Percentiles rank a stretch among this genome's conserved stretches.
These are phyloP conservation scores for Leptinotarsa haldemani DNA, from an alignment of 2,888 invertebrate species.

Conservation along the genomic window DNA sequence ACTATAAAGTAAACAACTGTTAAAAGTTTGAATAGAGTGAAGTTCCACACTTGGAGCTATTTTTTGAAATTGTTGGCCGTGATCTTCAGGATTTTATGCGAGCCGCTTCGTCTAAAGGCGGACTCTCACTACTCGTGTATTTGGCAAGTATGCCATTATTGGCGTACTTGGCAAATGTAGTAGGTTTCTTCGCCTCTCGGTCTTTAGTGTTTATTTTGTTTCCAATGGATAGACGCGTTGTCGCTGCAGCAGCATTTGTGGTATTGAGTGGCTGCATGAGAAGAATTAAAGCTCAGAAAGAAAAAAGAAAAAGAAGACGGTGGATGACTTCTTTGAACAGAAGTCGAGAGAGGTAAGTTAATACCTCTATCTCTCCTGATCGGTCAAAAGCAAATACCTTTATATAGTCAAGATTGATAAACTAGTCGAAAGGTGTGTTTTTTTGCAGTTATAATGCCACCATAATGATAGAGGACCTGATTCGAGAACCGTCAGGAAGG, in stretches of 20 bases:
- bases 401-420: constrained; percentile 9
- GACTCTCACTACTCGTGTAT: too few species aligned
- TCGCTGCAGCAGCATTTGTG: constrained; percentile 5
- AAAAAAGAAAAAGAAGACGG: not conserved
- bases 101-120: too few species aligned
- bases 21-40: too few species aligned
- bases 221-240: too few species aligned
- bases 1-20: too few species aligned
- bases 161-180: too few species aligned
- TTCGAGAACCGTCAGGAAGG: constrained; percentile 29
- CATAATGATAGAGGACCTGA: constrained; percentile 4
- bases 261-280: not conserved
- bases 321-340: constrained; percentile 7
- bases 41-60: too few species aligned
- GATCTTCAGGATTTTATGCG: too few species aligned
- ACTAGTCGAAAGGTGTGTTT: constrained; percentile 4
- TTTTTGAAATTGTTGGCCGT: too few species aligned
- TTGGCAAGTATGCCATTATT: too few species aligned
- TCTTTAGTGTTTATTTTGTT: constrained; percentile 13
- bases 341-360: constrained; percentile 1
- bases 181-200: constrained; percentile 5
- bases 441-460: constrained; percentile 29
- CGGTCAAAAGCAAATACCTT: constrained; percentile 2
- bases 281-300: constrained; percentile 6
- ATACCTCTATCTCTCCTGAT: not conserved